Base-by-base conservation (phyloP, 2,113 vertebrate species). In the Microtus oregoni region DNA sequence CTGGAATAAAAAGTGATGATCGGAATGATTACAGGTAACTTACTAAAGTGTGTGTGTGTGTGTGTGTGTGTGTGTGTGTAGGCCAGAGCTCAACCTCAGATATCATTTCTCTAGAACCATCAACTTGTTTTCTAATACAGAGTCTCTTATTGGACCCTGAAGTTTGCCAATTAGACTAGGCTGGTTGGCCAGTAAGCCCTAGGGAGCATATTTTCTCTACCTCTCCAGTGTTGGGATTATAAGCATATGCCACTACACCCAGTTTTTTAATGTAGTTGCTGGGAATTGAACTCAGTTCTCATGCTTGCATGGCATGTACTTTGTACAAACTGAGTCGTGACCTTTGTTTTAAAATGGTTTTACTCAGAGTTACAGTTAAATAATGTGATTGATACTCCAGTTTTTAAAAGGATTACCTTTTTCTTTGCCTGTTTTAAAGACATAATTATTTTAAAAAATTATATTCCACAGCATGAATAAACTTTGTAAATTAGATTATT, bases 21-120 rank as follows among this genome's bases (percentile, higher is more conserved):
- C 99, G 99, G 93, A 99, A 98, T 92, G 99, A 99, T 98, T 99
- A 99, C 98, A 99, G 99, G 99, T 99, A 98, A 98, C 94, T 58
- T 58, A 58, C 55, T 58, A 58, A 58, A 58, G 17, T 65, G 7
- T 44, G 8, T 28, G 24, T 83, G n/a, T 28, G n/a, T 83, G 81
- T 83, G 13, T 32, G 82, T 63, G 38, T 47, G 15, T 32, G 11
- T 50, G 47, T 47, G 47, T 47, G 47, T 47, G 47, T 47, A 30
- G 2, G 3, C 15, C 47, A 79, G 47, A 52, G 30, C 44, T 87
- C 32, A 87, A 26, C 67, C 2, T 87, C 85, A 70, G 20, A 50
- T 70, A 35, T 26, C 44, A 14, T 24, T 52, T 44, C 44, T 87
- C 30, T 70, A 20, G 9, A 52, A 35, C 44, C 19, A 70, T 87